Evolutionary conservation across 1,140 invertebrate species (phyloP).

Genomic region (Saccostrea cuccullata): DNA sequence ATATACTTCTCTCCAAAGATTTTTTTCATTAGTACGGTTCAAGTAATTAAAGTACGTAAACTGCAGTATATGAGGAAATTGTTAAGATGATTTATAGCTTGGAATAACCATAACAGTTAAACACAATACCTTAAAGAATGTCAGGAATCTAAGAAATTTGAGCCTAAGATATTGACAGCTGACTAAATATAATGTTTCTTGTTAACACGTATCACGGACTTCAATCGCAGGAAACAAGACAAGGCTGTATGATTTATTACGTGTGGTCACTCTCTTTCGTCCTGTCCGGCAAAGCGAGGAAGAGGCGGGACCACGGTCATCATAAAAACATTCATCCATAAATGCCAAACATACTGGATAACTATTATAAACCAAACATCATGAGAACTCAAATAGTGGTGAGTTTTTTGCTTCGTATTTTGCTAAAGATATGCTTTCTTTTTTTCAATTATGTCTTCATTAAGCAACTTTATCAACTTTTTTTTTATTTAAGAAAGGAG

Average conservation of each 20-base stretch:
- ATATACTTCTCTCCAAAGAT: no score
- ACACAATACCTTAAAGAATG: not conserved
- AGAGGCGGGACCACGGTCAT: not conserved
- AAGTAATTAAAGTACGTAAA: not conserved
- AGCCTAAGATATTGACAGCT: not conserved
- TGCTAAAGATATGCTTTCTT: no score
- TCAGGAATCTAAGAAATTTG: not conserved
- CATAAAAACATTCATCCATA: not conserved
- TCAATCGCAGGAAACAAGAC: not conserved
- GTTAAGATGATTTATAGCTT: not conserved
- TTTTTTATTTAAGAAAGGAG: no score
- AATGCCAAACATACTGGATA: not conserved
- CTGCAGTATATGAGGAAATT: not conserved
- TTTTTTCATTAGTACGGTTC: not conserved
- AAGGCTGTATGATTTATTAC: not conserved
- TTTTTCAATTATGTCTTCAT: no score
- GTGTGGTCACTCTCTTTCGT: not conserved
- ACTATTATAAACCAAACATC: not conserved
- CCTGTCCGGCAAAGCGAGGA: not conserved
- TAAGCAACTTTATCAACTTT: no score
- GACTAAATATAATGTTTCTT: not conserved
- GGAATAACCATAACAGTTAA: not conserved
- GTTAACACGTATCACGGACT: not conserved
- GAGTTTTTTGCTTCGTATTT: not conserved
- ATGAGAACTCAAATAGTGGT: not conserved